Percentiles rank a stretch among this genome's conserved stretches.
phyloP scores from a whole-genome alignment of 2,113 vertebrate genomes.

The Gallinago undulata region DNA sequence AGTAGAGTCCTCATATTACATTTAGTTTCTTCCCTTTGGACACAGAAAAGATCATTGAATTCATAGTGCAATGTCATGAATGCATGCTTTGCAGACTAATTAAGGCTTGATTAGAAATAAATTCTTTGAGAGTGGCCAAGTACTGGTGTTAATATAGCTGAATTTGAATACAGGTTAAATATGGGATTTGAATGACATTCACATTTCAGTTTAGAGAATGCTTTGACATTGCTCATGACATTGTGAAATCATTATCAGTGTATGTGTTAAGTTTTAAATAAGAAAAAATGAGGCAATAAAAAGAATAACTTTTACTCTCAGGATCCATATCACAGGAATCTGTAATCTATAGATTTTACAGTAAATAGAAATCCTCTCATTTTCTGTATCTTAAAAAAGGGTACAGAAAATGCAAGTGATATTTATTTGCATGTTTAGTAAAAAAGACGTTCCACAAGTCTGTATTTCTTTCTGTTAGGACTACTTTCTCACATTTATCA shows the following conservation, averaged over 20 bases:
- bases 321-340: not conserved
- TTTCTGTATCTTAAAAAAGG: not conserved
- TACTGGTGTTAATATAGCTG: not conserved
- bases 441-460: not conserved
- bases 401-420: not conserved
- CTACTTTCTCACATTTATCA: not conserved
- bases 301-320: not conserved
- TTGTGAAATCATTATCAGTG: not conserved
- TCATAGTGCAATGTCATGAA: not conserved
- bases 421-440: not conserved
- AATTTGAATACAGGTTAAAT: not conserved
- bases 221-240: not conserved
- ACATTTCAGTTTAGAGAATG: not conserved
- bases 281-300: not conserved
- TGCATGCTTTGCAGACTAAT: not conserved
- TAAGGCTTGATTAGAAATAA: not conserved
- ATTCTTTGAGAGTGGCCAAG: not conserved
- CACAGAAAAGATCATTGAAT: not conserved
- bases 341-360: not conserved
- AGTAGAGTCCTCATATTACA: not conserved
- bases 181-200: not conserved
- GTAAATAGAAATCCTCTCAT: not conserved
- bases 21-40: not conserved
- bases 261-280: not conserved
- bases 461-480: not conserved